phyloP scores from a whole-genome alignment of 2,888 invertebrate genomes.

The Parochlus steinenii region DNA sequence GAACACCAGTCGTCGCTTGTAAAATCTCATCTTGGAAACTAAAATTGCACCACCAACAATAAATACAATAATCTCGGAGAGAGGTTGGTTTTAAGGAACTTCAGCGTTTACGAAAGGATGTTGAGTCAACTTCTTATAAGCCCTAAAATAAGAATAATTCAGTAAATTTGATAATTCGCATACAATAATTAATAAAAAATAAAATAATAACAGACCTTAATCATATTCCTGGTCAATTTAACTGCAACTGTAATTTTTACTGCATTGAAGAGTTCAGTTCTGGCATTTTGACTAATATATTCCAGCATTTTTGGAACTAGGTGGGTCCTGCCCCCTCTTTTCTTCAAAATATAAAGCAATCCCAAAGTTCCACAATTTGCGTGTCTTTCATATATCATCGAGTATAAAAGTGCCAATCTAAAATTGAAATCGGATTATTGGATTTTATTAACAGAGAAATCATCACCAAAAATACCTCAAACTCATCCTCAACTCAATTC shows the following conservation, averaged over 20 bases:
- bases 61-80: constrained; percentile 90
- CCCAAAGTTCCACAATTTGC: constrained; percentile 65
- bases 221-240: constrained; percentile 42
- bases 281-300: constrained; percentile 67
- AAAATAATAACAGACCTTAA: constrained; percentile 23
- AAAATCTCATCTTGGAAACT: constrained; percentile 64
- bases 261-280: constrained; percentile 77
- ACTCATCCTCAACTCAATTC: constrained; percentile 73
- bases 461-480: too few species aligned
- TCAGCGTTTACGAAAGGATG: constrained; percentile 71
- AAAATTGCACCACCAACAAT: constrained; percentile 89
- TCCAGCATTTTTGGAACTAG: constrained; percentile 52
- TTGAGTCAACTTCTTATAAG: constrained; percentile 84
- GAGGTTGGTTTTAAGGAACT: constrained; percentile 38
- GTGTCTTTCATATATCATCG: constrained; percentile 82
- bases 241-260: constrained; percentile 83
- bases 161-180: neutral
- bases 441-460: too few species aligned
- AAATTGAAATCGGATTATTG: too few species aligned
- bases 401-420: constrained; percentile 85
- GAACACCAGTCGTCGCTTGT: constrained; percentile 45
- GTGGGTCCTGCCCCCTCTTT: constrained; percentile 47
- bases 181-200: constrained; percentile 1
- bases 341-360: constrained; percentile 55
- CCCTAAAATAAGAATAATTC: constrained; percentile 33